phyloP scores from a whole-genome alignment of 37 sponge, comb jelly and placozoan genomes.

The Spongia lamella region DNA sequence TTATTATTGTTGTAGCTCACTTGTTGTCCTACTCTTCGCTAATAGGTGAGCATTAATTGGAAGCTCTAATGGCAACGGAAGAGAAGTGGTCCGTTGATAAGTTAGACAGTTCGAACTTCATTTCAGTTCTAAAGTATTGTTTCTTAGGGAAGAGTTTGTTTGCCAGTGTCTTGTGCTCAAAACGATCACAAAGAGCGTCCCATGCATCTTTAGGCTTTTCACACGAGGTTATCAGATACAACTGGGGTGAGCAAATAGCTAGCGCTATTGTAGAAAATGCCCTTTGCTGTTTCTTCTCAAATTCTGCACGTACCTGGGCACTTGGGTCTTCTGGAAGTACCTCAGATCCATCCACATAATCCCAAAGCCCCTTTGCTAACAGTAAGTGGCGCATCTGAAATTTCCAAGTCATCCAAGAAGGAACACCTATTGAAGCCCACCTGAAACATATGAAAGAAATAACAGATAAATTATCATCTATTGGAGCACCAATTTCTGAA shows the following conservation, averaged over 20 bases:
- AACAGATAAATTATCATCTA: not conserved
- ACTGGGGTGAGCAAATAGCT: slow-evolving; percentile 37
- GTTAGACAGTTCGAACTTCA: too few species aligned
- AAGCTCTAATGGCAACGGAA: too few species aligned
- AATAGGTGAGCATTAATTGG: too few species aligned
- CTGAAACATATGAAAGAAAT: slow-evolving; percentile 2
- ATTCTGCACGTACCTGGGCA: slow-evolving; percentile 10
- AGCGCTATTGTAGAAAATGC: slow-evolving; percentile 43
- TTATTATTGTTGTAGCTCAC: too few species aligned
- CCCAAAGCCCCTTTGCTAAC: slow-evolving; percentile 45
- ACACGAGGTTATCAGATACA: slow-evolving; percentile 51
- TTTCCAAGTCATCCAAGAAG: slow-evolving; percentile 59
- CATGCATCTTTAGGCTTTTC: slow-evolving; percentile 27
- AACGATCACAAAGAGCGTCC: slow-evolving; percentile 22
- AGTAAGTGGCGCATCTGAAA: slow-evolving; percentile 52
- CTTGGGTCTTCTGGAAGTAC: slow-evolving; percentile 26
- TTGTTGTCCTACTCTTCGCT: too few species aligned
- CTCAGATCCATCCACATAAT: slow-evolving; percentile 39
- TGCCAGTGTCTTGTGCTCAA: slow-evolving; percentile 47
- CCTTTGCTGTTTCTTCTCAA: slow-evolving; percentile 28
- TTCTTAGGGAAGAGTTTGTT: slow-evolving; percentile 58
- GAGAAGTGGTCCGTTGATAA: too few species aligned
- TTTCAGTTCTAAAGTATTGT: too few species aligned
- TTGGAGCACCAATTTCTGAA: not conserved
- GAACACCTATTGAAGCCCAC: slow-evolving; percentile 14